Base-by-base conservation (phyloP, 1,140 invertebrate species). In the Pseudomyrmex sp. region DNA sequence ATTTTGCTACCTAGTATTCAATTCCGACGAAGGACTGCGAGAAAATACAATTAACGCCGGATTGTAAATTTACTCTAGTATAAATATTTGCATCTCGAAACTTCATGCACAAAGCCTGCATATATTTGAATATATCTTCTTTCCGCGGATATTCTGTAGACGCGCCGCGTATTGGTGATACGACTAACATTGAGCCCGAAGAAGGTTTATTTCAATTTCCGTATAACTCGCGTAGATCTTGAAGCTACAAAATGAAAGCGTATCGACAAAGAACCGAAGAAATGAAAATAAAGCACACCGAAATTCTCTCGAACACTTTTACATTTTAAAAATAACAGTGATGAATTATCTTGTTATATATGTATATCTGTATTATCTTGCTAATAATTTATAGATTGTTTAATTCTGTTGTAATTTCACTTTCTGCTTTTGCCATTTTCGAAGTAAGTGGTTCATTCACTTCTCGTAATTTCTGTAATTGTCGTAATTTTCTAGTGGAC, bases 101-200 rank as follows among this genome's bases (percentile, higher is more conserved):
- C 35, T 56, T 58, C 52, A 59, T 50, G 65, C 56, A 50, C 50
- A 82, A 82, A 72, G 63, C 68, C 56, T 65, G 70, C 73, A 82
- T 82, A 66, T 54, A 85, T 74, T 76, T 75, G 77, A 82, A 82
- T 82, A 85, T 69, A 84, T 58, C 56, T 63, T 56, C 61, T 65
- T 56, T 54, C 54, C 77, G 52, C 61, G 48, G 50, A 69, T 46
- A 63, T 74, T 82, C 59, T 52, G 76, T 54, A 66, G 54, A 44
- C 65, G 15, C 56, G 15, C 54, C 66, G 76, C 76, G 50, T 80
- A 80, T 80, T 54, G 66, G 9, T 23, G 76, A 80, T 80, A 80
- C 66, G 76, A 80, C 76, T 72, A 70, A 80, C 66, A 72, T 72
- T 56, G 66, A 15, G 76, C 76, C 59, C 12, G 44, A n/a, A 35